Percentiles rank a stretch among this genome's conserved stretches.
Evolutionary conservation across 2,113 vertebrate species (phyloP).

Genomic region (Budorcas taxicolor): DNA sequence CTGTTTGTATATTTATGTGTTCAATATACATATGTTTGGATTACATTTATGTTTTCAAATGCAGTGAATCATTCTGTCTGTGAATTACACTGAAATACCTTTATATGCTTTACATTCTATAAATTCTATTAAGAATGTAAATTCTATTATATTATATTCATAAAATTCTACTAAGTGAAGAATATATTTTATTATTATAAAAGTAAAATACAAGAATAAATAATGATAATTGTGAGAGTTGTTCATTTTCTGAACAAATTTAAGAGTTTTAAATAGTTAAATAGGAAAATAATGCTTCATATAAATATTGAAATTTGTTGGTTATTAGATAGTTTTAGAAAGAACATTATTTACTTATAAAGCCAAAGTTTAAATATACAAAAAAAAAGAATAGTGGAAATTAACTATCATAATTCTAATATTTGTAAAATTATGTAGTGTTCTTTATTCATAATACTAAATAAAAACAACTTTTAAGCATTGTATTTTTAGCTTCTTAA

Average conservation of each 20-base stretch:
- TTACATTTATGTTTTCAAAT: not conserved
- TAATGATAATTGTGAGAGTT: not conserved
- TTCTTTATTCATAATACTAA: not conserved
- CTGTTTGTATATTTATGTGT: not conserved
- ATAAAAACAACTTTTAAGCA: not conserved
- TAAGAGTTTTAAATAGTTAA: not conserved
- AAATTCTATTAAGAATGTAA: not conserved
- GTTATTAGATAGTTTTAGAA: not conserved
- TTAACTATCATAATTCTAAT: not conserved
- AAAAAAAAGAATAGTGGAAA: not conserved
- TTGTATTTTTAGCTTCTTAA: not conserved
- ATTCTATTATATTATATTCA: no score
- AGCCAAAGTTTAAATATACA: not conserved
- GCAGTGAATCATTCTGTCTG: not conserved
- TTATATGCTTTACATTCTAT: not conserved
- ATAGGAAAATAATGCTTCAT: not conserved
- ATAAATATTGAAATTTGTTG: not conserved
- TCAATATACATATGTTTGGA: not conserved
- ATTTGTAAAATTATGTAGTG: not conserved
- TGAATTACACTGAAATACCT: not conserved
- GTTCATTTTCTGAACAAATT: not conserved
- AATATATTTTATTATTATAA: not conserved
- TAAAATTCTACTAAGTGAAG: constrained; percentile 1
- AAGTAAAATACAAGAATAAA: not conserved
- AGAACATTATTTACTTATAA: not conserved